Evolutionary conservation across 2,888 invertebrate species (phyloP), one percentile per base, ranked within the genome.

Genomic region (Perdita meconis): DNA sequence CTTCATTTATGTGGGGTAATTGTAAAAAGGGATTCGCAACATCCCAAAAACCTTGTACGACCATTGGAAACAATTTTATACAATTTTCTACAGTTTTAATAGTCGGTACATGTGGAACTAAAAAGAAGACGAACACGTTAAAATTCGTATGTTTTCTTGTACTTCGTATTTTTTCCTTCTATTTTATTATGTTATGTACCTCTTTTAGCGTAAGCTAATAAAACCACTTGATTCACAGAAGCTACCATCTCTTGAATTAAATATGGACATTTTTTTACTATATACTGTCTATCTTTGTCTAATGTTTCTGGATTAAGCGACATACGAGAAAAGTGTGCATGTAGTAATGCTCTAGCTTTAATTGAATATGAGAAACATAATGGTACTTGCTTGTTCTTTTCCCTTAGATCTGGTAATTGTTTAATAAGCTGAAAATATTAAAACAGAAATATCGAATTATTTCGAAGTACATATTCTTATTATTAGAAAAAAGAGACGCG

Each of bases 161-260:
- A 47, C 16, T 19, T 42, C n/a, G 6, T 2, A 44, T 44, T 44
- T 19, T n/a, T n/a, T n/a, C n/a, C n/a, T n/a, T n/a, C n/a, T n/a
- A n/a, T n/a, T n/a, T n/a, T n/a, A n/a, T n/a, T 38, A 82, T 75
- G 30, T 30, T 30, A 50, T 50, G 95, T 93, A 96, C 97, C 95
- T 94, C 98, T 95, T 83, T 97, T 95, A 74, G 98, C 97, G 91
- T 98, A 97, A 13, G 97, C 97, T 77, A 98, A 94, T 90, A 98
- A 95, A 73, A 98, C 97, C 53, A 99, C 94, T 92, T 98, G 98
- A 89, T 98, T 97, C 13, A 98, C 97, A 91, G 98, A 98, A 89
- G 97, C 97, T 66, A 99, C 97, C 97, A 99, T 98, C 93, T 99
- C 99, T 87, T 98, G 97, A 66, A 99, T 96, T 51, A 99, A 95